phyloP scores from a whole-genome alignment of 2,888 invertebrate genomes.

The Strigamia crassipes region DNA sequence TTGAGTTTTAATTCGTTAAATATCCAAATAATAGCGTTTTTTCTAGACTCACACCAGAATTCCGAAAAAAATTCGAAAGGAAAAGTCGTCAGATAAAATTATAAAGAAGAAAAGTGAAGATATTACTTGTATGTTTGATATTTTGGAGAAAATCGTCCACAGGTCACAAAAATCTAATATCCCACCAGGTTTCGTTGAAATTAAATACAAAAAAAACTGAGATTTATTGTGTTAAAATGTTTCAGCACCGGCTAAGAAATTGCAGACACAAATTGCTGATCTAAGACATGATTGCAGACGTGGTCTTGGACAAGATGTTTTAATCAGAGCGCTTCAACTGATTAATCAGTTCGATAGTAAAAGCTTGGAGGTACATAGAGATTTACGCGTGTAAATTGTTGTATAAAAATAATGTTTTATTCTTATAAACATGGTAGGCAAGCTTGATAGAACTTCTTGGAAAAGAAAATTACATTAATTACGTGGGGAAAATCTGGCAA shows the following conservation, averaged over 20 bases:
- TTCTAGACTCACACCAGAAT: neutral
- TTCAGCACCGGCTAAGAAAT: neutral
- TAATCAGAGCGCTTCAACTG: neutral
- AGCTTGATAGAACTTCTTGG: conserved; percentile 13
- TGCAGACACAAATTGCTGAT: neutral
- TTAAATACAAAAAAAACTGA: neutral
- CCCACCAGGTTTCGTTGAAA: neutral
- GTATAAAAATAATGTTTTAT: neutral
- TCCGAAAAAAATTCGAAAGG: neutral
- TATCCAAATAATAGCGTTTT: neutral
- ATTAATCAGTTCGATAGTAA: neutral
- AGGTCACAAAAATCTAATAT: neutral
- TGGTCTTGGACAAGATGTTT: neutral
- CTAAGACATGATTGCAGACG: neutral
- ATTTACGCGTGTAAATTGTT: neutral
- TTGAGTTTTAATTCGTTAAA: neutral
- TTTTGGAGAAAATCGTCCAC: neutral
- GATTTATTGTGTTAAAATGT: neutral
- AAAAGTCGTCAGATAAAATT: neutral
- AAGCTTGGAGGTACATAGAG: neutral
- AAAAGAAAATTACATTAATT: conserved; percentile 11
- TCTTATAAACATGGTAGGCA: neutral
- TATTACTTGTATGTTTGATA: neutral
- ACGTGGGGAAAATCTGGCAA: neutral
- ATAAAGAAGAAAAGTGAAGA: neutral